A percentile compares a stretch with the other conserved stretches of the same genome.
Evolutionary conservation across 2,797 vertebrate species (phyloP).

Genomic region (Pseudomugil tenellus): DNA sequence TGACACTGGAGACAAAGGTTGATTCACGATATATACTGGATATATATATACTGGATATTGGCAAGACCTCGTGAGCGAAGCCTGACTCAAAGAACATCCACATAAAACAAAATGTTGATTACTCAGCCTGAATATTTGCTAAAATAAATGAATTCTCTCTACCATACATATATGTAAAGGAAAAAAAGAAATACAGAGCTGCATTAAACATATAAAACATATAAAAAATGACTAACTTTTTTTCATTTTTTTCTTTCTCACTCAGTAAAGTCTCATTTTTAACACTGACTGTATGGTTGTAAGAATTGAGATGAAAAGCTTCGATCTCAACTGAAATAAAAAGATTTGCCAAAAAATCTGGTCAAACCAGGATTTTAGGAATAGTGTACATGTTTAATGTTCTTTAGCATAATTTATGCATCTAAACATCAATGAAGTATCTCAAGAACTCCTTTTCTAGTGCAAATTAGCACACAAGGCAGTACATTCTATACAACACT

Average conservation of each 20-base stretch:
- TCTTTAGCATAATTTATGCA: slow-evolving; percentile 39
- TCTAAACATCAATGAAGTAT: slow-evolving; percentile 50
- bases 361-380: slow-evolving; percentile 19
- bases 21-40: slow-evolving; percentile 36
- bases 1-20: slow-evolving; percentile 53
- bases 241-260: slow-evolving; percentile 7
- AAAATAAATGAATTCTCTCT: slow-evolving; percentile 36
- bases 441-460: slow-evolving; percentile 61
- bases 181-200: slow-evolving; percentile 22
- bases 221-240: neutral
- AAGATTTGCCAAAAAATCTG: slow-evolving; percentile 25
- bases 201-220: slow-evolving; percentile 23
- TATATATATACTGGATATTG: slow-evolving; percentile 30
- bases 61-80: slow-evolving; percentile 42
- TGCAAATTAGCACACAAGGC: slow-evolving; percentile 74
- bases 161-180: slow-evolving; percentile 20
- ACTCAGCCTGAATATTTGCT: slow-evolving; percentile 49
- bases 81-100: slow-evolving; percentile 39
- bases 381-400: slow-evolving; percentile 26
- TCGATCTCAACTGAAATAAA: slow-evolving; percentile 11
- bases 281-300: slow-evolving; percentile 19
- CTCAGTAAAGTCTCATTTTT: neutral
- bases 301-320: slow-evolving; percentile 17
- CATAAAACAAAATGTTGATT: slow-evolving; percentile 37
- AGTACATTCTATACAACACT: slow-evolving; percentile 66